Evolutionary conservation across 2,113 vertebrate genomes (phyloP).

Genomic region (Corythornis madagascariensis): DNA sequence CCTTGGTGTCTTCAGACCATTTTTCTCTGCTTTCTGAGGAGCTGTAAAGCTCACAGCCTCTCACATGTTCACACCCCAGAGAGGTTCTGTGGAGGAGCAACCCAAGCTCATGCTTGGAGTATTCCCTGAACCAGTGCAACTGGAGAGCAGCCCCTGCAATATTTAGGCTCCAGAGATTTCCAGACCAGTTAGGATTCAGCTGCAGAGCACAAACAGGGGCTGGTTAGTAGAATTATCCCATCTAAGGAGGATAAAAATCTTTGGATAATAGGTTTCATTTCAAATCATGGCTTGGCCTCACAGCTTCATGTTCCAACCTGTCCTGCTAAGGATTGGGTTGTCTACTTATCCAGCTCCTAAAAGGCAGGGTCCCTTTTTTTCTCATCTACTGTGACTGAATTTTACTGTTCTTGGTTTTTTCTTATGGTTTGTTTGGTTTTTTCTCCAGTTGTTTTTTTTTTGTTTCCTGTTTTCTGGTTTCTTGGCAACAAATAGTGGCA

Average conservation of each 20-base stretch:
- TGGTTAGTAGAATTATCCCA: neutral
- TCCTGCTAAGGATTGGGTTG: neutral
- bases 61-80: neutral
- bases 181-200: neutral
- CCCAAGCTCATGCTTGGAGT: rapidly evolving
- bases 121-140: neutral
- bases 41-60: neutral
- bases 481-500: conserved; percentile 23
- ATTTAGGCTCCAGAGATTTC: neutral
- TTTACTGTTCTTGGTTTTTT: conserved; percentile 16
- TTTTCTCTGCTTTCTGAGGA: neutral
- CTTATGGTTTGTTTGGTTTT: neutral
- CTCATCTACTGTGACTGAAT: neutral
- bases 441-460: neutral
- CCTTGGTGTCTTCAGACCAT: rapidly evolving
- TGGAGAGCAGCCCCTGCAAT: neutral
- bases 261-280: neutral
- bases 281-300: neutral
- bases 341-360: neutral
- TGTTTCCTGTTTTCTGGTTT: neutral
- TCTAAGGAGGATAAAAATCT: neutral
- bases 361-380: neutral
- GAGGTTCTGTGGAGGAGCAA: neutral
- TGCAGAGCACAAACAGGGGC: neutral
- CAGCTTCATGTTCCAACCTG: neutral